These are phyloP conservation scores for Limonius californicus DNA, from an alignment of 1,140 invertebrate species.

Conservation along the genomic window DNA sequence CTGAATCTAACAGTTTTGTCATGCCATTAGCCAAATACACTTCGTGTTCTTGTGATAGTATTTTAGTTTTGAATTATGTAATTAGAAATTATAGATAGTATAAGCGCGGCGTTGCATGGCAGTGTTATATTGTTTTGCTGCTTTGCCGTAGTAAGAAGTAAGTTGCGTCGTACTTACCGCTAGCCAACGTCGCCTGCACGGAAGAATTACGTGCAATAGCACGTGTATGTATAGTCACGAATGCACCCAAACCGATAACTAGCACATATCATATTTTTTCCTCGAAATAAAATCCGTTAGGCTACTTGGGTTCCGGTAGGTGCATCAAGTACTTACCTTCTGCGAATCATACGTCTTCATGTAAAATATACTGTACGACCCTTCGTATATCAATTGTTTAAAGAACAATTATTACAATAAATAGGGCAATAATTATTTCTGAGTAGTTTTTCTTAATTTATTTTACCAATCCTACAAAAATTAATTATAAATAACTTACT, in stretches of 20 bases:
- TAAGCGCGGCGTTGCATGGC: conserved; percentile 8
- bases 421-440: conserved; percentile 11
- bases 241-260: neutral
- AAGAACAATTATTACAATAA: conserved; percentile 18
- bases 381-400: conserved; percentile 17
- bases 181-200: neutral
- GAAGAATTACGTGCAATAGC: neutral
- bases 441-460: no score
- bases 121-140: conserved; percentile 9
- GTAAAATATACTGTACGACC: conserved; percentile 13
- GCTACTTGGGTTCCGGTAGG: neutral
- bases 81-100: conserved; percentile 8
- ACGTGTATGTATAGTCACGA: neutral
- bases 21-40: conserved; percentile 13
- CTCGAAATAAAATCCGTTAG: neutral
- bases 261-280: neutral
- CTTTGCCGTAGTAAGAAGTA: conserved; percentile 5
- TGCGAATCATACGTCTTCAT: conserved; percentile 10
- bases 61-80: conserved; percentile 12
- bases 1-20: conserved; percentile 4
- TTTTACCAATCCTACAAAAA: no score
- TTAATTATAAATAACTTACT: no score
- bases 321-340: neutral
- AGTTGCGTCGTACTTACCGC: neutral
- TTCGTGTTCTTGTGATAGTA: conserved; percentile 15